phyloP scores from a whole-genome alignment of 2,797 vertebrate species.

The Petrocephalus schoutedeni region DNA sequence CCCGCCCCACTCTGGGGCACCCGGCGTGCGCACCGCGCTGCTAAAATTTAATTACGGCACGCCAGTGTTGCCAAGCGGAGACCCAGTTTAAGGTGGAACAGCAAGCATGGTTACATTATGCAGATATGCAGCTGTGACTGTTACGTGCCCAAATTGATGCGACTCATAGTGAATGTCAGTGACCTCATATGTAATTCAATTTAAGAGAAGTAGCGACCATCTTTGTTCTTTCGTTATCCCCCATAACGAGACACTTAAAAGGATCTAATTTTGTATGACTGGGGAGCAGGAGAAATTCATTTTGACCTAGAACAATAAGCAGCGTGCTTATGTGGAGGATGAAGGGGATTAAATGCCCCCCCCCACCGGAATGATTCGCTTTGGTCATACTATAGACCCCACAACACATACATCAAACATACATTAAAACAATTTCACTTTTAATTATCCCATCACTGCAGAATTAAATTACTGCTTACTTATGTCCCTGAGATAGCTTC shows the following conservation, averaged over 20 bases:
- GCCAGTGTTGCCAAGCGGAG: conserved; percentile 9
- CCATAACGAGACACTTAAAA: conserved; percentile 31
- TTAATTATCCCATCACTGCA: background rate
- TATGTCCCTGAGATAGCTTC: background rate
- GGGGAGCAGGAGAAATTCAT: conserved; percentile 31
- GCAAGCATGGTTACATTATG: background rate
- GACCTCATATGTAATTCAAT: conserved; percentile 17
- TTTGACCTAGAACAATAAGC: conserved; percentile 8
- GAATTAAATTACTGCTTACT: background rate
- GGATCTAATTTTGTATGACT: background rate
- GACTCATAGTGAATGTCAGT: background rate
- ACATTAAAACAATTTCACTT: background rate
- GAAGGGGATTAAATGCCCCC: background rate
- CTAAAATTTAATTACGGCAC: conserved; percentile 8
- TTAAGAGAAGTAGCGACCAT: conserved; percentile 31
- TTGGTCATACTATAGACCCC: background rate
- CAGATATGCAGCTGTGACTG: conserved; percentile 11
- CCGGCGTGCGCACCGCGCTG: background rate
- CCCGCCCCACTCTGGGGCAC: background rate
- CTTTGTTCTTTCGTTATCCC: conserved; percentile 27
- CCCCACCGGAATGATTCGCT: background rate
- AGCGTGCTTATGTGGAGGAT: background rate
- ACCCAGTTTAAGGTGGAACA: conserved; percentile 1
- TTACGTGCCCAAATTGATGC: background rate
- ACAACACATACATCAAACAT: background rate